Base-by-base conservation (phyloP, 2,113 vertebrate genomes). In the Apus apus region DNA sequence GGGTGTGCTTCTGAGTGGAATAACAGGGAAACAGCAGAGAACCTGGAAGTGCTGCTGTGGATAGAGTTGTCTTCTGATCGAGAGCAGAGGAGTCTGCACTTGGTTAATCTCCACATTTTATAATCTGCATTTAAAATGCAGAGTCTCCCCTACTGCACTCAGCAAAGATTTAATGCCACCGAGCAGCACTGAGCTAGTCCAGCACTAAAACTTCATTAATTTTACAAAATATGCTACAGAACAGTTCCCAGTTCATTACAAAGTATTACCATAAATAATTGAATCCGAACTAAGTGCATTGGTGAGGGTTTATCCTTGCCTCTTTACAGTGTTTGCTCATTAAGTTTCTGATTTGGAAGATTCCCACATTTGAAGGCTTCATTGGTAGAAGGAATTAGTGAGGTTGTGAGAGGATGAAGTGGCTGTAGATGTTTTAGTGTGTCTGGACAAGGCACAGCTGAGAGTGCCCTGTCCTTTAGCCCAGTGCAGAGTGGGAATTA, bases 181-280 rank as follows among this genome's bases (percentile, higher is more conserved):
- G 74, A 93, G 76, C 64, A 95, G 92, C 61, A 89, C 64, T 0
- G 26, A 96, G 54, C 83, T 92, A 66, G 87, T 94, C 51, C 58
- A 80, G 66, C 38, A 78, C 82, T 87, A 91, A 95, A 96, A 96
- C 93, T 89, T 94, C 96, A 97, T 96, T 96, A 95, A 97, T 96
- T 95, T 96, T 96, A 96, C 90, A 97, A 88, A 89, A 75, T 70
- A 68, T 1, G 43, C 68, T 64, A 36, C 77, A 66, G 89, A 94
- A 73, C 86, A 89, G 75, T 93, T 94, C 95, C 90, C 67, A 96
- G 95, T 90, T 94, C 90, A 94, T 97, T 90, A 96, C 7, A 4
- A 77, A 79, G 72, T 50, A 95, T 85, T 89, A 62, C 85, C 85
- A 94, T 96, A 94, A 97, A 97, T 96, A 96, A 97, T 82, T 96